phyloP scores from a whole-genome alignment of 2,888 invertebrate species.

The Rotaria macrura region DNA sequence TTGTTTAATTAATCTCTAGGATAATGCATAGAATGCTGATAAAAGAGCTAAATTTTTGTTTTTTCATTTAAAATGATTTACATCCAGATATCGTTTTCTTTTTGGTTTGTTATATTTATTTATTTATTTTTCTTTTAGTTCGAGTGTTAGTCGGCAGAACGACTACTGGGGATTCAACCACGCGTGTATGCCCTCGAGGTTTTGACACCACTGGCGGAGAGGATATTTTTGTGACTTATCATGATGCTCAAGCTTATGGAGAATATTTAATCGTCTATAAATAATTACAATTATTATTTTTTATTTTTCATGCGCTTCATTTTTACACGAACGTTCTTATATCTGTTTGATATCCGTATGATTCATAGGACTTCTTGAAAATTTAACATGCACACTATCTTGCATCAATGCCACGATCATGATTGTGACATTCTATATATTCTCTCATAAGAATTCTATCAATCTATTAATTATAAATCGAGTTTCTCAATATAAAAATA shows the following conservation, averaged over 20 bases:
- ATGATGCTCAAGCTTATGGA: neutral
- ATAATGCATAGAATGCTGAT: no score
- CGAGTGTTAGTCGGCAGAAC: neutral
- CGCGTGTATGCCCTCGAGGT: neutral
- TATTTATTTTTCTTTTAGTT: neutral
- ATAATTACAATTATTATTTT: neutral
- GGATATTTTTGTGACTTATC: neutral
- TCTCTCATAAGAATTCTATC: neutral
- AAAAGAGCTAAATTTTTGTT: no score
- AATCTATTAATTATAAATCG: no score
- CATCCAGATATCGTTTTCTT: no score
- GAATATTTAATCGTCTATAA: neutral
- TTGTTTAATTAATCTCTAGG: fast-evolving
- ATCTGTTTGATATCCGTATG: neutral
- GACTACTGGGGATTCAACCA: neutral
- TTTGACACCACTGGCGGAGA: neutral
- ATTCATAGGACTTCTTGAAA: neutral
- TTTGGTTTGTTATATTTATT: no score
- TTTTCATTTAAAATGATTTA: no score
- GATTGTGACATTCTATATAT: neutral
- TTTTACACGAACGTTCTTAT: no score
- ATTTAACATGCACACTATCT: no score
- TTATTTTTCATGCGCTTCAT: no score
- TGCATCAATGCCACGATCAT: no score
- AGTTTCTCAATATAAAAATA: no score